Percentiles rank a stretch among this genome's conserved stretches.
Evolutionary conservation across 2,797 vertebrate genomes (phyloP).

Genomic region (Sebastolobus altivelis): DNA sequence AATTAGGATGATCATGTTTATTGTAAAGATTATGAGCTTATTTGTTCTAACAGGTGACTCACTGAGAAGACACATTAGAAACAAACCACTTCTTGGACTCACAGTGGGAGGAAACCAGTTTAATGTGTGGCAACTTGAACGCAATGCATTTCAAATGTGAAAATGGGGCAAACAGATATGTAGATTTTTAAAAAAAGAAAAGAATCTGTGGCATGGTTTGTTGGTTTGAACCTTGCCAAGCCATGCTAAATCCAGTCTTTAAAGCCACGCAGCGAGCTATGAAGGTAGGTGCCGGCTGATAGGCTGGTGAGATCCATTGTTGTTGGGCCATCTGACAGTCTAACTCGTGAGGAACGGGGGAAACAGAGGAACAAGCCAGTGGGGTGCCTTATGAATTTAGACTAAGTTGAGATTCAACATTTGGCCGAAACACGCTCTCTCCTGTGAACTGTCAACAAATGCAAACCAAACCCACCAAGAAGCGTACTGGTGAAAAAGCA

Average conservation of each 20-base stretch:
- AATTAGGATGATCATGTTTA: conserved; percentile 85
- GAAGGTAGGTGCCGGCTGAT: conserved; percentile 80
- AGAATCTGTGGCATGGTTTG: conserved; percentile 68
- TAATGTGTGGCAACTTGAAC: conserved; percentile 48
- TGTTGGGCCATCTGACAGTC: conserved; percentile 83
- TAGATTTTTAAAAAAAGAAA: conserved; percentile 49
- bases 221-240: conserved; percentile 79
- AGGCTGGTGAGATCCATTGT: conserved; percentile 79
- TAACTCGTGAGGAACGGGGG: conserved; percentile 67
- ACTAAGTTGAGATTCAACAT: conserved; percentile 82
- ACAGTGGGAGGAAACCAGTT: conserved; percentile 54
- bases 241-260: conserved; percentile 82
- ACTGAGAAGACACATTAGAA: conserved; percentile 69
- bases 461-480: conserved; percentile 71
- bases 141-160: conserved; percentile 67
- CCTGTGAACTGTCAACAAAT: conserved; percentile 79
- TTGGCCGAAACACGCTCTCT: conserved; percentile 70
- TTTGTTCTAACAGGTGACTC: conserved; percentile 79
- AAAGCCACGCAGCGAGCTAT: conserved; percentile 77
- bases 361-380: conserved; percentile 74
- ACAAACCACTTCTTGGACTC: conserved; percentile 65
- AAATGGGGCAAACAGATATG: conserved; percentile 72
- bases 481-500: conserved; percentile 41
- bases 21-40: conserved; percentile 83
- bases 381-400: conserved; percentile 86